These are phyloP conservation scores for Argyresthia goedartella DNA, from an alignment of 2,888 invertebrate genomes.

Conservation along the genomic window DNA sequence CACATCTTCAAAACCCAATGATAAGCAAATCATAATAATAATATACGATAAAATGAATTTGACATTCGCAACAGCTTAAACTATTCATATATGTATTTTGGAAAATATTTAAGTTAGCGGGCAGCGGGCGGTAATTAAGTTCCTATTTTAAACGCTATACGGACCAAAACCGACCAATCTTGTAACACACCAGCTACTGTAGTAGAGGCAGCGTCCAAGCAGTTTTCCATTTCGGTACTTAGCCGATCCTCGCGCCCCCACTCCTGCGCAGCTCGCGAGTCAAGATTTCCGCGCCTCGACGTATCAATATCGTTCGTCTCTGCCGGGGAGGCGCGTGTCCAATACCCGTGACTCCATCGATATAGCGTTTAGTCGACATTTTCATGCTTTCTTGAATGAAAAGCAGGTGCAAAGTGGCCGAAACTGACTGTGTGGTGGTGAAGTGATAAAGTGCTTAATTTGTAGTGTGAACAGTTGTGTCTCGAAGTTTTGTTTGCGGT, in stretches of 20 bases:
- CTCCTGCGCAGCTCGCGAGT: conserved; percentile 36
- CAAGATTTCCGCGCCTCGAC: conserved; percentile 29
- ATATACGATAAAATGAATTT: background rate
- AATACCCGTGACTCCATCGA: conserved; percentile 24
- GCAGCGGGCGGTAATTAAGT: too few relatives aligned
- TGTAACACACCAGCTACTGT: too few relatives aligned
- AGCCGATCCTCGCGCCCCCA: background rate
- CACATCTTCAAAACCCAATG: background rate
- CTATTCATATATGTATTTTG: too few relatives aligned
- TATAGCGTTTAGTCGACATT: conserved; percentile 18
- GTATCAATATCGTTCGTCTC: conserved; percentile 33
- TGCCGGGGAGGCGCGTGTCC: conserved; percentile 45
- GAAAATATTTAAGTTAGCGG: too few relatives aligned
- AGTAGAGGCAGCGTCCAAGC: too few relatives aligned
- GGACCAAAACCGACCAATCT: background rate
- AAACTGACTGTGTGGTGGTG: background rate
- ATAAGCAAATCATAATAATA: background rate
- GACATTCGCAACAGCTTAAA: background rate
- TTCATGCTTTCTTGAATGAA: conserved; percentile 60
- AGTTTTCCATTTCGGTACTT: background rate
- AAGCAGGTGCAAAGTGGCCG: conserved; percentile 36
- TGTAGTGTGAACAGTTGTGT: conserved; percentile 19
- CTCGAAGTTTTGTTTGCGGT: background rate
- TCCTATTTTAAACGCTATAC: background rate
- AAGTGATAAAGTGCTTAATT: conserved; percentile 9